Conservation (phyloP, 2,113 vertebrate species). For the Rattus rattus region DNA sequence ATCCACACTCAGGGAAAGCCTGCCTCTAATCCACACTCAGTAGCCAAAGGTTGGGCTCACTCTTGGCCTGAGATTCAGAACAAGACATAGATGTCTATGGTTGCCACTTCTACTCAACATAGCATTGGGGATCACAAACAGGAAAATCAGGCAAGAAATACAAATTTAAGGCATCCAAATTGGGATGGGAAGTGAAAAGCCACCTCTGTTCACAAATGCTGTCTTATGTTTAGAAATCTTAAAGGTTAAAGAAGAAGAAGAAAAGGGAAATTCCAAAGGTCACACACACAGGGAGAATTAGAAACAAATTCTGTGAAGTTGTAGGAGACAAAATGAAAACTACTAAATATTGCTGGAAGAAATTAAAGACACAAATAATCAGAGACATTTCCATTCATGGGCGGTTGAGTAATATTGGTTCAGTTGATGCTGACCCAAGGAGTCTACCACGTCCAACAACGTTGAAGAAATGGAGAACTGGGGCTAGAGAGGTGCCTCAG, state of each 20-base stretch:
- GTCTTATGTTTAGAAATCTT: neutral
- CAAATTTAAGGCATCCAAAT: neutral
- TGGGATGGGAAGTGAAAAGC: neutral
- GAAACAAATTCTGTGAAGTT: neutral
- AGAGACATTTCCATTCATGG: neutral
- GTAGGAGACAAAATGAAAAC: slow-evolving; percentile 1
- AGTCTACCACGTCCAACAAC: neutral
- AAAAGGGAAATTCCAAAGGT: neutral
- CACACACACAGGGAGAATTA: neutral
- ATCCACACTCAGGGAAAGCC: no score
- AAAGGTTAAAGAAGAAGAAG: neutral
- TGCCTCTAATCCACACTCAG: neutral
- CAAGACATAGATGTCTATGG: neutral
- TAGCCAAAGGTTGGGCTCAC: no score
- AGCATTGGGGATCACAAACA: no score
- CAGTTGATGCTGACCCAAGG: neutral
- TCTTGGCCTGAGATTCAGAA: neutral
- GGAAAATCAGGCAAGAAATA: neutral
- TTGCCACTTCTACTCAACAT: neutral
- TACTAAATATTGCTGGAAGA: neutral
- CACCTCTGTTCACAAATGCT: neutral
- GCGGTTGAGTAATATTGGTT: neutral
- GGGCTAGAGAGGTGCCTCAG: neutral
- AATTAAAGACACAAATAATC: neutral
- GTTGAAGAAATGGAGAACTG: neutral